Evolutionary conservation across 92 coral and sea anemone genomes (phyloP), one percentile per base, ranked within the genome.

Genomic region (Plumapathes pennacea): DNA sequence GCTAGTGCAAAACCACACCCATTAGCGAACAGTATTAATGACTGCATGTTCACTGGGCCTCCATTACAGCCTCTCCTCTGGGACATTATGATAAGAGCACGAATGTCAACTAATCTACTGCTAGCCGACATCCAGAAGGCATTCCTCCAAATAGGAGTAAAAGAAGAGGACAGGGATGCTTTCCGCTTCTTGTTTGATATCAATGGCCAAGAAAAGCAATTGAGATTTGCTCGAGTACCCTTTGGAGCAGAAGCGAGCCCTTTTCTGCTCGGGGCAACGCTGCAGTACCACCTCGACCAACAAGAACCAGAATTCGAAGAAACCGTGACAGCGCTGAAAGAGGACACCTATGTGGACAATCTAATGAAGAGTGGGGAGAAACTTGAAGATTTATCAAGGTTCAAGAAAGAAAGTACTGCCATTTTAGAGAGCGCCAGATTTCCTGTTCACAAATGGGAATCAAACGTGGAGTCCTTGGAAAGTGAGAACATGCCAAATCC

Each of bases 241-340:
- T 70, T 70, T 41, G 85, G 77, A 19, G 90, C 69, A 4, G 71
- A 82, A 26, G 74, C 83, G 10, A 75, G 80, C 24, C 85, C 68
- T 4, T 78, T 70, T 32, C 4, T 70, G 38, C 45, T 53, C 6
- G 71, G 77, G 33, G 78, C 72, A 10, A 60, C 72, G 6, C 44
- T 78, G 38, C 67, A 54, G 32, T 25, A 70, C 32, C 73, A 70
- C 54, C 63, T 36, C 33, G 54, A 70, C 24, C 68, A 46, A 22
- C 74, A 78, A 27, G 18, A 53, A 7, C 25, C 38, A 36, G 15
- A 53, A 15, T 54, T 52, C 25, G 36, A 45, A 20, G 24, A 44
- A 5, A 70, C 85, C 8, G 62, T 62, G 0, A 31, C 22, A 9
- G 33, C 67, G 9, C 48, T 78, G 14, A 60, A 50, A 46, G 85